Conservation (phyloP, 1,140 invertebrate species). For the Drosophila teissieri region DNA sequence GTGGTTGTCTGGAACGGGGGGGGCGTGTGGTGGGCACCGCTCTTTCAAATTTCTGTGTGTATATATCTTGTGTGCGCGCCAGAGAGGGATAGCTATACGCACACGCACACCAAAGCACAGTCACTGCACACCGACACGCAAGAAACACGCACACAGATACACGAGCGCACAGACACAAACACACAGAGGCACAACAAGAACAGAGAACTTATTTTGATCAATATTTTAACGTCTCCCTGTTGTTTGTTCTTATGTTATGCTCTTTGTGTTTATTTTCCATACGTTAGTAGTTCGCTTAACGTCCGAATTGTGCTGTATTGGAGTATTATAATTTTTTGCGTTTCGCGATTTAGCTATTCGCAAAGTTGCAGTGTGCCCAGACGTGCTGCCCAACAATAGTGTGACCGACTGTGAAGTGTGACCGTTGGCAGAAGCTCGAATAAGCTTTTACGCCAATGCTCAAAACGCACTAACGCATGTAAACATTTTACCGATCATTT, state of each 20-base stretch:
- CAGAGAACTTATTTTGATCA: constrained; percentile 34
- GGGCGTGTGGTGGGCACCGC: constrained; percentile 36
- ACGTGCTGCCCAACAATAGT: not conserved
- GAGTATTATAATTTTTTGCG: constrained; percentile 1
- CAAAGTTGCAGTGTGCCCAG: constrained; percentile 3
- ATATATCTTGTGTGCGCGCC: constrained; percentile 67
- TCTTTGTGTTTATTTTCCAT: constrained; percentile 13
- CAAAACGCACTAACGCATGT: too few species aligned
- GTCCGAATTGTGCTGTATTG: not conserved
- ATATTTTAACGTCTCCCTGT: constrained; percentile 46
- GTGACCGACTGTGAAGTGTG: not conserved
- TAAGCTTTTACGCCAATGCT: too few species aligned
- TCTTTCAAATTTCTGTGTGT: constrained; percentile 60
- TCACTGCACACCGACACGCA: constrained; percentile 42
- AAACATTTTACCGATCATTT: too few species aligned
- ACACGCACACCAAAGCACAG: constrained; percentile 32
- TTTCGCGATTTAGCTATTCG: constrained; percentile 2
- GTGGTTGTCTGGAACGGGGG: constrained; percentile 29
- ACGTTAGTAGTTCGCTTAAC: constrained; percentile 62
- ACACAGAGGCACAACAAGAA: constrained; percentile 38
- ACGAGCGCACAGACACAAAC: constrained; percentile 18
- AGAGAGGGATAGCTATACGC: constrained; percentile 80
- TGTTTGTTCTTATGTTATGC: constrained; percentile 37
- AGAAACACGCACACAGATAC: not conserved
- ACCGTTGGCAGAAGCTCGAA: not conserved